phyloP scores from a whole-genome alignment of 2,113 vertebrate genomes.

The Arizona elegans region DNA sequence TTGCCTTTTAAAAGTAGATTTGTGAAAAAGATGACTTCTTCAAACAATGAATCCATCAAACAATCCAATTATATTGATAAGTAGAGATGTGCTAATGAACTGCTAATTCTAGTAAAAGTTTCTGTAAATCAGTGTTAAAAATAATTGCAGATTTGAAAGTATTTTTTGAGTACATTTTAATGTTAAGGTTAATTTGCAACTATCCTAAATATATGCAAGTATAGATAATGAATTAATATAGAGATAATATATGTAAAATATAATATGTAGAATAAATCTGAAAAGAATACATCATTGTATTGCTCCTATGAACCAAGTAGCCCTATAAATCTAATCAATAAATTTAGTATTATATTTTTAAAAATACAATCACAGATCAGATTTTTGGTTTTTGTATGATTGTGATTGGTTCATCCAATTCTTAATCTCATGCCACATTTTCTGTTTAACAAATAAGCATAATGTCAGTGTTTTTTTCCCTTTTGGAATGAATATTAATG shows the following conservation, averaged over 20 bases:
- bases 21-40: constrained; percentile 61
- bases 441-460: not conserved
- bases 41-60: constrained; percentile 54
- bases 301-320: not conserved
- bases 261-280: constrained; percentile 40
- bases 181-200: constrained; percentile 42
- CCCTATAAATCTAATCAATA: not conserved
- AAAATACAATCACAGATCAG: not conserved
- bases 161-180: constrained; percentile 60
- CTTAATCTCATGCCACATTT: not conserved
- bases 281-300: not conserved
- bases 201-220: constrained; percentile 58
- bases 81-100: constrained; percentile 71
- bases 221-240: constrained; percentile 45
- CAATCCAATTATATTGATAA: constrained; percentile 71
- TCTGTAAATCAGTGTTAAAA: constrained; percentile 59
- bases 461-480: not conserved
- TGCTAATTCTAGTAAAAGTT: constrained; percentile 64
- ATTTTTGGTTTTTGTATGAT: constrained; percentile 8
- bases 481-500: not conserved
- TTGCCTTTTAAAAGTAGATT: constrained; percentile 36
- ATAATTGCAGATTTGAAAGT: constrained; percentile 61
- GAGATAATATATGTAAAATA: constrained; percentile 25
- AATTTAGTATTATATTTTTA: not conserved
- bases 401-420: constrained; percentile 30